phyloP scores from a whole-genome alignment of 2,888 invertebrate species.

The Mamestra brassicae region DNA sequence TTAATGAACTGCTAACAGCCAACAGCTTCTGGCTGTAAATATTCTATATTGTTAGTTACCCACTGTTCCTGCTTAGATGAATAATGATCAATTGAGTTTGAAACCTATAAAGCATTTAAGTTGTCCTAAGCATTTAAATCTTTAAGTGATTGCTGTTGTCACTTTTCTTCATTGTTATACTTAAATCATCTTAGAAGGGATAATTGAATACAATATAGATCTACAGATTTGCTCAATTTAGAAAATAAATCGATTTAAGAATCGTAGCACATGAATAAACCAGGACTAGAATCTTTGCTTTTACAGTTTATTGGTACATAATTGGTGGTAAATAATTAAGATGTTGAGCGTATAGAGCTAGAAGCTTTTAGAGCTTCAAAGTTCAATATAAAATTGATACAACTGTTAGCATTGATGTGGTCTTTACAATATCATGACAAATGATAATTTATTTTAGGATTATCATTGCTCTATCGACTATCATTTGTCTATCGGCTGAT shows the following conservation, averaged over 20 bases:
- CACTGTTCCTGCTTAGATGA: constrained; percentile 24
- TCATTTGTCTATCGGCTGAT: too few relatives aligned
- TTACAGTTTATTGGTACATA: too few relatives aligned
- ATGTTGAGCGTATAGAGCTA: neutral
- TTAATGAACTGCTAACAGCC: constrained; percentile 41
- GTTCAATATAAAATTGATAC: neutral
- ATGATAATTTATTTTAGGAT: too few relatives aligned
- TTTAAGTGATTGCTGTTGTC: neutral
- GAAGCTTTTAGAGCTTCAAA: neutral
- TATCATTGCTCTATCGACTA: too few relatives aligned
- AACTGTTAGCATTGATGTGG: neutral
- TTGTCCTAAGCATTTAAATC: neutral
- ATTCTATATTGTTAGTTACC: constrained; percentile 32
- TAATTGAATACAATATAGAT: neutral
- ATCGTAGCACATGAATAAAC: neutral
- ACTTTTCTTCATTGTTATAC: neutral
- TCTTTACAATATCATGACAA: neutral
- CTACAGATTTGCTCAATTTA: neutral
- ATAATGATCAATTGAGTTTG: constrained; percentile 27
- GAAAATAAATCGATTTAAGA: neutral
- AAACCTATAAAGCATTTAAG: neutral
- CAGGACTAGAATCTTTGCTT: too few relatives aligned
- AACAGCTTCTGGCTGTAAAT: constrained; percentile 43
- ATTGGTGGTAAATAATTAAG: neutral
- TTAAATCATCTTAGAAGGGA: neutral